phyloP scores from a whole-genome alignment of 2,113 vertebrate genomes.

The Phalacrocorax carbo region DNA sequence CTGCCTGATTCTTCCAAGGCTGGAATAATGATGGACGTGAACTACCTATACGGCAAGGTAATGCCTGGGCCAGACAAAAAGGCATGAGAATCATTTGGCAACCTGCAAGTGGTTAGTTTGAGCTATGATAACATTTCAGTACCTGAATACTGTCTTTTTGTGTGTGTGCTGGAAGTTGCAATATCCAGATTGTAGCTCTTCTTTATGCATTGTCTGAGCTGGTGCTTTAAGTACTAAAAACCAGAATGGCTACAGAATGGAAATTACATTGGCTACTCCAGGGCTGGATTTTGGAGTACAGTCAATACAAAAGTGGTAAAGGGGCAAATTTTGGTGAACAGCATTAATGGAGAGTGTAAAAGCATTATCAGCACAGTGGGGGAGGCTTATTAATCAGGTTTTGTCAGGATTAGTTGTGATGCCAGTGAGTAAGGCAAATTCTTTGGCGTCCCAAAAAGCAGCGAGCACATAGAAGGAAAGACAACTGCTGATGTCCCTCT shows the following conservation, averaged over 20 bases:
- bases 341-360: neutral
- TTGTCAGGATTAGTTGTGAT: neutral
- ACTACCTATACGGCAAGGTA: neutral
- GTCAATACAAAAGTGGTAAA: neutral
- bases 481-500: neutral
- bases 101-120: neutral
- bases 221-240: neutral
- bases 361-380: neutral
- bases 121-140: neutral
- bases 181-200: neutral
- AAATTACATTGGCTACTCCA: neutral
- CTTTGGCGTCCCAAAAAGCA: neutral
- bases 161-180: neutral
- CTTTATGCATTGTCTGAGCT: neutral
- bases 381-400: neutral
- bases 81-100: neutral
- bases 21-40: neutral
- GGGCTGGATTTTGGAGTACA: neutral
- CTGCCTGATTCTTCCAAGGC: neutral
- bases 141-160: neutral
- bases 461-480: fast-evolving
- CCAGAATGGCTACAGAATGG: neutral
- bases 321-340: neutral
- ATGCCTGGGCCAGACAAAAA: neutral
- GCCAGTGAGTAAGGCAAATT: neutral